Percentiles rank a stretch among this genome's conserved stretches.
Conservation (phyloP, 2,888 invertebrate species). For the Lepidochrysops patricia region DNA sequence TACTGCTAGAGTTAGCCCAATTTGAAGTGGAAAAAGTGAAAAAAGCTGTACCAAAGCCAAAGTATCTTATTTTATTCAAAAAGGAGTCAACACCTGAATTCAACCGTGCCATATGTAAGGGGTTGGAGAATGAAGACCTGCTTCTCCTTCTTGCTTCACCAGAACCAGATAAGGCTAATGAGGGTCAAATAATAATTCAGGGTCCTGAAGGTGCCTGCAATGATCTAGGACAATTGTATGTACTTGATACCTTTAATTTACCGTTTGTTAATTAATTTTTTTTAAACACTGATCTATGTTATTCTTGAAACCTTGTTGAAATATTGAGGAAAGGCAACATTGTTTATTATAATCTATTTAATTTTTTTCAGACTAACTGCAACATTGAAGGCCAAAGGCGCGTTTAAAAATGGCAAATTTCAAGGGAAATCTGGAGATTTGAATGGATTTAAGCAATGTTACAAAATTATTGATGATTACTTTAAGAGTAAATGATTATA, state of each 20-base stretch:
- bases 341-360: neutral
- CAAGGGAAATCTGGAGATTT: constrained; percentile 85
- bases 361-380: constrained; percentile 74
- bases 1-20: constrained; percentile 81
- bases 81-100: constrained; percentile 88
- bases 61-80: constrained; percentile 75
- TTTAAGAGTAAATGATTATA: constrained; percentile 44
- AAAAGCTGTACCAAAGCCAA: constrained; percentile 55
- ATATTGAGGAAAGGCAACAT: no score
- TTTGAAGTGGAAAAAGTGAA: constrained; percentile 78
- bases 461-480: constrained; percentile 73
- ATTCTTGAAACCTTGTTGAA: no score
- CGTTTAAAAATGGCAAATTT: constrained; percentile 80
- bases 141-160: constrained; percentile 81
- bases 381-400: constrained; percentile 84
- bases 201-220: constrained; percentile 70
- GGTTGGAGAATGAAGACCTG: constrained; percentile 72
- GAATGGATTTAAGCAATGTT: constrained; percentile 77
- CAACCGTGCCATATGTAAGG: constrained; percentile 79
- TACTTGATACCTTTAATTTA: no score
- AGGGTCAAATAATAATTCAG: constrained; percentile 73
- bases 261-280: no score
- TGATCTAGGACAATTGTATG: constrained; percentile 77
- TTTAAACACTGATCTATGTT: no score
- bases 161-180: constrained; percentile 76